Evolutionary conservation across 1,140 invertebrate genomes (phyloP), one percentile per base, ranked within the genome.

Genomic region (Stratiolaelaps scimitus): DNA sequence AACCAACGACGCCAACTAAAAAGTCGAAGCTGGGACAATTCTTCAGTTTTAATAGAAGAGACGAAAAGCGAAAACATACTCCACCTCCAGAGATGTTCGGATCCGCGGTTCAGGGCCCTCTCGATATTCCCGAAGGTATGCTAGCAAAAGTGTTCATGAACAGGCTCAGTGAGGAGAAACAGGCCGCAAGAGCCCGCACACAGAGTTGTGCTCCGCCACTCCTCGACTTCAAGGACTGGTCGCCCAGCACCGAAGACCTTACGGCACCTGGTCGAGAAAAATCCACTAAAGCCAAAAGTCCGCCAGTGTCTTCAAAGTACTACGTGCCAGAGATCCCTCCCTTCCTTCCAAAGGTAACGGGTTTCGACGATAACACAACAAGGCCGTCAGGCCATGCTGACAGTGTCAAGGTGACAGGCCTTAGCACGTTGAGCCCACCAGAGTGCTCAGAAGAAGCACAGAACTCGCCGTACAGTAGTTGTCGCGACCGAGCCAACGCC

Each of bases 1-100:
- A 60, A 60, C 53, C 53, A 15, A 60, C 53, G 10, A 60, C 53
- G 15, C 53, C 53, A n/a, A 60, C 53, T 15, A 60, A 60, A 26
- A 60, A 60, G 10, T 60, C 53, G 1, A 60, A 60, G 23, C 10
- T 60, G 1, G 53, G 53, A 5, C 53, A 60, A 34, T 60, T 60
- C 26, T 60, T 60, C 53, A 60, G 53, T 23, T 60, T 60, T 34
- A 60, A 60, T 10, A 60, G 34, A 34, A 60, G 26, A 26, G 53
- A 60, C 34, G 53, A 60, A 34, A 60, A 34, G 23, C 13, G 23
- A 10, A 60, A 60, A 10, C 26, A 26, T 29, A 19, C 53, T 15
- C 23, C 23, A 34, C 53, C 53, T 15, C 4, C 23, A 15, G 26
- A 26, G 15, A 17, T 60, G 15, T 17, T 19, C 53, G 53, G 15